A percentile compares a stretch with the other conserved stretches of the same genome.
These are phyloP conservation scores for Paramormyrops hopkinsi DNA, from an alignment of 2,797 vertebrate species.

Conservation along the genomic window DNA sequence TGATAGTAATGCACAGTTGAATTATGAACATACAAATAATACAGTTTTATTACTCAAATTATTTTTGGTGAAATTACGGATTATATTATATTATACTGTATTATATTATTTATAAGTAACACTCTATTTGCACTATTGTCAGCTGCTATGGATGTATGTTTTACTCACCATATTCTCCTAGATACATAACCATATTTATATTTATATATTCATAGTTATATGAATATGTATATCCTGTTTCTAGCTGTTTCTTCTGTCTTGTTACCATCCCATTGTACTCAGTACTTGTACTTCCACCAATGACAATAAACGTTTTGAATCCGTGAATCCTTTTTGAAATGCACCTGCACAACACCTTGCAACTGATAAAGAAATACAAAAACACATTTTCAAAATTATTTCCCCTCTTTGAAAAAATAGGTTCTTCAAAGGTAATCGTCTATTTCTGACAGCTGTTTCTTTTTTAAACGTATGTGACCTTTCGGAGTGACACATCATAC, in stretches of 20 bases:
- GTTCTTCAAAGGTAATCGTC: not conserved
- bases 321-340: not conserved
- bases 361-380: not conserved
- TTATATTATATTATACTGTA: not conserved
- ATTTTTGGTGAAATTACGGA: not conserved
- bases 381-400: not conserved
- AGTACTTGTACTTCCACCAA: not conserved
- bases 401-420: not conserved
- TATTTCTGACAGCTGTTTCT: not conserved
- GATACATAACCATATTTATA: not conserved
- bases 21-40: not conserved
- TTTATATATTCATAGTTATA: not conserved
- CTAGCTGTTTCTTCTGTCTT: not conserved
- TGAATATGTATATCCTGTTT: not conserved
- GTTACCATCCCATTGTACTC: not conserved
- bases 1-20: not conserved
- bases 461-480: slow-evolving; percentile 4
- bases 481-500: not conserved
- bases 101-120: not conserved
- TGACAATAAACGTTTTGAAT: not conserved
- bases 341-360: not conserved
- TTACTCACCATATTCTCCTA: not conserved
- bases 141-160: not conserved
- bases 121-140: not conserved
- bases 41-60: not conserved